These are phyloP conservation scores for Albula glossodonta DNA, from an alignment of 2,113 vertebrate genomes.

Conservation along the genomic window DNA sequence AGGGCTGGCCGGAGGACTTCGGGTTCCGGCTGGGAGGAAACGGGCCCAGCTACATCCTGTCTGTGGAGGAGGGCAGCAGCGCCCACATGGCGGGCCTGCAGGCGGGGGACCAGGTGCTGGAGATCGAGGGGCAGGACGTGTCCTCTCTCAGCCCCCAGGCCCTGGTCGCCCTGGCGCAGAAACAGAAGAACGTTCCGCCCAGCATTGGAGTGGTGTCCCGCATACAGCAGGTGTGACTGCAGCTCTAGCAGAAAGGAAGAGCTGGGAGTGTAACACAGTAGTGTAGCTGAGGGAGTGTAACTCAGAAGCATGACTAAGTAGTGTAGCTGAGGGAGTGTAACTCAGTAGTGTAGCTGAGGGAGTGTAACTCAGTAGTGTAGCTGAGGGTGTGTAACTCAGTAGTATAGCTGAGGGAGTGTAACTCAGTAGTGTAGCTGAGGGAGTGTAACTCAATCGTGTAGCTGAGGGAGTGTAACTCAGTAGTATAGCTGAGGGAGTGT, in stretches of 20 bases:
- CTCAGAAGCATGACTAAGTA: too few relatives aligned
- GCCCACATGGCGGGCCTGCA: constrained; percentile 85
- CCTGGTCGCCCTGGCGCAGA: constrained; percentile 77
- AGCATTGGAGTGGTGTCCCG: constrained; percentile 93
- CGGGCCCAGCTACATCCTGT: constrained; percentile 90
- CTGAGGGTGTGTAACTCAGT: too few relatives aligned
- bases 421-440: too few relatives aligned
- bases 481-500: too few relatives aligned
- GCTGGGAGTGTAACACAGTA: not conserved
- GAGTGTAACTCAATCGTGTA: too few relatives aligned
- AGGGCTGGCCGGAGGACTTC: constrained; percentile 94
- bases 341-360: too few relatives aligned
- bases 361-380: too few relatives aligned
- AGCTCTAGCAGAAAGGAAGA: not conserved
- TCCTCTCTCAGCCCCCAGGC: constrained; percentile 77
- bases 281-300: too few relatives aligned
- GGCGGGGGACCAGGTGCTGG: constrained; percentile 91
- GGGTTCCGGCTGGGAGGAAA: constrained; percentile 86
- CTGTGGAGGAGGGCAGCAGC: constrained; percentile 88
- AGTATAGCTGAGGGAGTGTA: too few relatives aligned
- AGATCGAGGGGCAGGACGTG: constrained; percentile 89
- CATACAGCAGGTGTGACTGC: constrained; percentile 66
- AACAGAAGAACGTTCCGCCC: constrained; percentile 83
- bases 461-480: too few relatives aligned
- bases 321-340: too few relatives aligned